A percentile compares a stretch with the other conserved stretches of the same genome.
These are phyloP conservation scores for Phlogophora meticulosa DNA, from an alignment of 2,888 invertebrate genomes.

Conservation along the genomic window DNA sequence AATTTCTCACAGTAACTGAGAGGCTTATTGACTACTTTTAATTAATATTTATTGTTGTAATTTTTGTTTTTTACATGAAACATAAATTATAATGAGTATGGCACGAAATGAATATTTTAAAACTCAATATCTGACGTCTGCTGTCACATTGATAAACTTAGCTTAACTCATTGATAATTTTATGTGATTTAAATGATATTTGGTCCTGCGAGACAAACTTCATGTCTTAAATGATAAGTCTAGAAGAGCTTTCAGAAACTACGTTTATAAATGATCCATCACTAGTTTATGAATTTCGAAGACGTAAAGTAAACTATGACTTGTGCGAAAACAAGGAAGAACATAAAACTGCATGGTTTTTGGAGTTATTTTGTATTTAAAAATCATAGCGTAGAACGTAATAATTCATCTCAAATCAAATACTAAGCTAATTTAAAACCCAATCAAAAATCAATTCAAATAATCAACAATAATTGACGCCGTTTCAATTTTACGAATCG, in stretches of 20 bases:
- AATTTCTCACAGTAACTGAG: constrained; percentile 47
- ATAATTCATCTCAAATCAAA: constrained; percentile 23
- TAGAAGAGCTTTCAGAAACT: too few species aligned
- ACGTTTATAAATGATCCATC: too few species aligned
- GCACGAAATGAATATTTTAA: too few species aligned
- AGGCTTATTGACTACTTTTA: constrained; percentile 37
- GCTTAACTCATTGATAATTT: too few species aligned
- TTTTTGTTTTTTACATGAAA: background rate
- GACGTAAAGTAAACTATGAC: too few species aligned
- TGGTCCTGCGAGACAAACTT: background rate
- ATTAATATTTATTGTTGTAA: constrained; percentile 42
- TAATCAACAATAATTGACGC: constrained; percentile 51
- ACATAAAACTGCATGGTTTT: background rate
- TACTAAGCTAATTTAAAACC: constrained; percentile 25
- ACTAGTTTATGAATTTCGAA: too few species aligned
- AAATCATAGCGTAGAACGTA: background rate
- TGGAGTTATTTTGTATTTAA: background rate
- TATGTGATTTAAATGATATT: background rate
- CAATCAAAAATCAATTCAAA: constrained; percentile 46
- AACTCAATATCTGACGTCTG: background rate
- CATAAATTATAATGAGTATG: background rate
- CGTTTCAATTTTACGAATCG: constrained; percentile 38
- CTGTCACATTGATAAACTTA: too few species aligned
- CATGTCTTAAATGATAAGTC: background rate
- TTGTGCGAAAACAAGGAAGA: background rate